phyloP scores from a whole-genome alignment of 2,797 vertebrate species.

The Sciurus vulgaris region DNA sequence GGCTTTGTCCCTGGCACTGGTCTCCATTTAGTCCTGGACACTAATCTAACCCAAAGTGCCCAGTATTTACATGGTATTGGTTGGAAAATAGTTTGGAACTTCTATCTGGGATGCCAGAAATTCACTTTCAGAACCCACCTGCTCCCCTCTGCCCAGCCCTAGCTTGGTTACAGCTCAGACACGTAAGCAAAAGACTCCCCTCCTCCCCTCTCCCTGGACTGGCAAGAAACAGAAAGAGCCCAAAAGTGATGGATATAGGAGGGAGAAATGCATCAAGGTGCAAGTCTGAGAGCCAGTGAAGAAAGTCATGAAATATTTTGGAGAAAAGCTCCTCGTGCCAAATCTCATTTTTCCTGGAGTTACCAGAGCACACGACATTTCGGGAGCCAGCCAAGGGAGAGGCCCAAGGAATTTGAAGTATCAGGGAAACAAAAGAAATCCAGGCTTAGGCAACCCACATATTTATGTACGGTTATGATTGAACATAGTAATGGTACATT shows the following conservation, averaged over 20 bases:
- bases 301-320: not conserved
- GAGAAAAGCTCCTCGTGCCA: not conserved
- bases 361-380: not conserved
- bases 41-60: too few relatives aligned
- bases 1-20: not conserved
- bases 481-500: not conserved
- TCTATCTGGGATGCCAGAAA: not conserved
- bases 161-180: not conserved
- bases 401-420: not conserved
- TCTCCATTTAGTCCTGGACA: not conserved
- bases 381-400: not conserved
- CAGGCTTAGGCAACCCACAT: not conserved
- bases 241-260: not conserved
- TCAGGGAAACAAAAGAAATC: conserved; percentile 3
- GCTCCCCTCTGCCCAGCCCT: not conserved
- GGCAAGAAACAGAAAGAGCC: not conserved
- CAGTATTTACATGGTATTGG: too few relatives aligned
- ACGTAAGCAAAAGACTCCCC: too few relatives aligned
- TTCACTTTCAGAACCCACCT: not conserved
- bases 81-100: not conserved
- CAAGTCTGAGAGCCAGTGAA: not conserved
- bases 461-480: not conserved
- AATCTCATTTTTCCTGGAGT: not conserved
- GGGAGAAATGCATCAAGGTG: not conserved
- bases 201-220: fast-evolving